These are phyloP conservation scores for Corydoras sp. DNA, from an alignment of 2,113 vertebrate species.

Conservation along the genomic window DNA sequence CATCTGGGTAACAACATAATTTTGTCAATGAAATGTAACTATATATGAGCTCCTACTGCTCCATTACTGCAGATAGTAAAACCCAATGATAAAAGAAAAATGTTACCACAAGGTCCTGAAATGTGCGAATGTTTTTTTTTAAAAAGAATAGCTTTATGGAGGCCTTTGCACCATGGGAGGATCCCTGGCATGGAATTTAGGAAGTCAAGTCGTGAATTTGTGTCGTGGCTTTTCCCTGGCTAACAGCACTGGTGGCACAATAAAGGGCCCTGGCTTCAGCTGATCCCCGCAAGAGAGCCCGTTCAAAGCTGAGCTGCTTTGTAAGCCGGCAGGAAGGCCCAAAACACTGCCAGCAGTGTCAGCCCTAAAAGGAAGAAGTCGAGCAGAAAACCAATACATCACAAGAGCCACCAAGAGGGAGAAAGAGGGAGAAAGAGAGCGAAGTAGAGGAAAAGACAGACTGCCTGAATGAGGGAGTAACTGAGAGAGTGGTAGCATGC, in stretches of 20 bases:
- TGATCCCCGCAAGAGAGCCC: slow-evolving; percentile 43
- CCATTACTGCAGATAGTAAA: too few species aligned
- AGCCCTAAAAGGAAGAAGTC: slow-evolving; percentile 46
- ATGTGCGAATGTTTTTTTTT: too few species aligned
- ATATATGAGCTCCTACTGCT: too few species aligned
- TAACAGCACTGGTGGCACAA: slow-evolving; percentile 40
- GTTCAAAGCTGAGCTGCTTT: slow-evolving; percentile 46
- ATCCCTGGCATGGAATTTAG: slow-evolving; percentile 44
- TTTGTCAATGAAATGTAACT: too few species aligned
- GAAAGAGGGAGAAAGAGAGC: neutral
- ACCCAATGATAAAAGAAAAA: too few species aligned
- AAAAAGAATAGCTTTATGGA: neutral
- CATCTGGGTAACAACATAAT: too few species aligned
- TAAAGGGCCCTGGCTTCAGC: slow-evolving; percentile 47
- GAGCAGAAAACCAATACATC: slow-evolving; percentile 54
- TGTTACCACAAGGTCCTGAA: too few species aligned
- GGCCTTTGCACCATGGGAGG: slow-evolving; percentile 35
- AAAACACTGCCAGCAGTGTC: slow-evolving; percentile 51
- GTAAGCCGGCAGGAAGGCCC: slow-evolving; percentile 44
- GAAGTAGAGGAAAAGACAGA: slow-evolving; percentile 17
- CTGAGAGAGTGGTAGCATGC: slow-evolving; percentile 23
- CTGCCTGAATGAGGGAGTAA: slow-evolving; percentile 19
- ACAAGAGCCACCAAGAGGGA: slow-evolving; percentile 33
- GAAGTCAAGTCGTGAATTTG: slow-evolving; percentile 52
- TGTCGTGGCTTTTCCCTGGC: slow-evolving; percentile 41